Evolutionary conservation across 2,113 vertebrate genomes (phyloP).

Genomic region (Tetrao urogallus): DNA sequence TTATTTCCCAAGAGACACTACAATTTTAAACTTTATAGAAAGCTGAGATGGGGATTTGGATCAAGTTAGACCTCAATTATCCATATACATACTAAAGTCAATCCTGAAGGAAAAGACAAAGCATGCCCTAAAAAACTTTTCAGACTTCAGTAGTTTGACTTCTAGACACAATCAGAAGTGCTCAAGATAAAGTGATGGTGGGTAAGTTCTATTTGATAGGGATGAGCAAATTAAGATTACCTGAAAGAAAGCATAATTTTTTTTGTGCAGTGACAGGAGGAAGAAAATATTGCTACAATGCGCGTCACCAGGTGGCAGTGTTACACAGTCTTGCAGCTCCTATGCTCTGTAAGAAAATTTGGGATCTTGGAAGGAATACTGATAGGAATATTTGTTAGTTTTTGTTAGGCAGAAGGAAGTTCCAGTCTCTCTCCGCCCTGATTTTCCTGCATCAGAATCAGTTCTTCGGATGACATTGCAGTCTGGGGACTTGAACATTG

Average conservation of each 20-base stretch:
- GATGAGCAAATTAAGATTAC: background rate
- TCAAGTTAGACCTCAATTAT: background rate
- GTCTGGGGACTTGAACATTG: background rate
- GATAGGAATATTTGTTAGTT: background rate
- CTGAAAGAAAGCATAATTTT: background rate
- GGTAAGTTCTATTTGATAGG: background rate
- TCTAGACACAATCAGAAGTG: background rate
- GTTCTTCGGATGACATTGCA: background rate
- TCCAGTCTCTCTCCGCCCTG: background rate
- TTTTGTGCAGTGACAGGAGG: background rate
- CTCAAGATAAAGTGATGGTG: background rate
- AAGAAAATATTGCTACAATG: background rate
- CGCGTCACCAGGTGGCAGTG: slow-evolving; percentile 51
- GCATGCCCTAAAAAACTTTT: background rate
- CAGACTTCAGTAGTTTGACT: background rate
- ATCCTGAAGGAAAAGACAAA: background rate
- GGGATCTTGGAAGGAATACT: background rate
- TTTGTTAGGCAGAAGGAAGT: background rate
- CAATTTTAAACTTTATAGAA: background rate
- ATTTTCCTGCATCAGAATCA: background rate
- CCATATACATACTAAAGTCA: background rate
- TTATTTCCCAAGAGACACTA: background rate
- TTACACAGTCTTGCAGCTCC: slow-evolving; percentile 41
- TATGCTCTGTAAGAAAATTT: rapidly evolving
- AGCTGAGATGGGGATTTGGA: background rate